phyloP scores from a whole-genome alignment of 1,140 invertebrate species.

The Steinernema feltiae region DNA sequence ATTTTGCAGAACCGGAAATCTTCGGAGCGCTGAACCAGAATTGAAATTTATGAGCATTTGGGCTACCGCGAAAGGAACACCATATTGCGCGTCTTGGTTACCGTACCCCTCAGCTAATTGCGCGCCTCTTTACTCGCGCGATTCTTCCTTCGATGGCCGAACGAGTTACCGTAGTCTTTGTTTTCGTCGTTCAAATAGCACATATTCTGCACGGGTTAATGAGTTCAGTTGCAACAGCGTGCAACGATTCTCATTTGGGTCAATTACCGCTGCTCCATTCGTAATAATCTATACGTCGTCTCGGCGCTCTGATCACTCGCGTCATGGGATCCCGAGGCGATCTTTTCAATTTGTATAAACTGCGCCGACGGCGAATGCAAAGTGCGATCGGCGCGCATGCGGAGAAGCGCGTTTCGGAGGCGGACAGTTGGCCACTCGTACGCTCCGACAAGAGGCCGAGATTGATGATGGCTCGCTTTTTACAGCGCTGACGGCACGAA shows the following conservation, averaged over 20 bases:
- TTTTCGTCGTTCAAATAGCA: neutral
- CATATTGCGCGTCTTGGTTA: neutral
- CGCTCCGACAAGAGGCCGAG: neutral
- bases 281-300: constrained; percentile 8
- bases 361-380: neutral
- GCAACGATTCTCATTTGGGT: constrained; percentile 10
- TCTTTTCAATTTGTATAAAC: constrained; percentile 9
- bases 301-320: neutral
- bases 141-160: too few relatives aligned
- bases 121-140: too few relatives aligned
- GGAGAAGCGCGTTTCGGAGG: too few relatives aligned
- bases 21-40: neutral
- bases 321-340: neutral
- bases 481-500: constrained; percentile 5
- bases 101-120: too few relatives aligned
- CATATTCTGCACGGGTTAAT: neutral
- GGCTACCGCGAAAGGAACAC: neutral
- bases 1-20: neutral
- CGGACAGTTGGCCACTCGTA: constrained; percentile 6
- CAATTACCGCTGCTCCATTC: neutral
- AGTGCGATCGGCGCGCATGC: neutral
- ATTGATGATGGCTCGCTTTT: neutral
- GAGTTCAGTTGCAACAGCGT: constrained; percentile 8
- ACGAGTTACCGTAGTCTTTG: neutral
- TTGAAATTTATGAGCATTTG: neutral